Conservation (phyloP, 2,888 invertebrate species). For the Megastigmus dorsalis region DNA sequence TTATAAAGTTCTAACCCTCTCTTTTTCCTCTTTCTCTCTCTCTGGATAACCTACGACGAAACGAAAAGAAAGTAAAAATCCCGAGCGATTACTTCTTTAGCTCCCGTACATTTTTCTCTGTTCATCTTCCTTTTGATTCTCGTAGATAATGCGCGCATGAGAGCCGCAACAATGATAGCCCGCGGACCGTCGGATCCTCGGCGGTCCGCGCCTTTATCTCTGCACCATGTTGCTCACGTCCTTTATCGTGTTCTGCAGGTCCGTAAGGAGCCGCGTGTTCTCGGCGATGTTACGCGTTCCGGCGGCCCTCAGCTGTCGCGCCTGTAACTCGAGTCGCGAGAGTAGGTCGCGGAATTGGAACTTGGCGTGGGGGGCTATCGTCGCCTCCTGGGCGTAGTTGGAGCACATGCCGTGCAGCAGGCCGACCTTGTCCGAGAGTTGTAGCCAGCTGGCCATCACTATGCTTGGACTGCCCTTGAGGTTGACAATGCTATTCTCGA, state of each 20-base stretch:
- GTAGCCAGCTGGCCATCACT: constrained; percentile 84
- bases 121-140: constrained; percentile 40
- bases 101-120: not conserved
- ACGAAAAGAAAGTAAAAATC: constrained; percentile 36
- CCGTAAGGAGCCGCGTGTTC: constrained; percentile 81
- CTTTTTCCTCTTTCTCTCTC: no score
- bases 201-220: constrained; percentile 75
- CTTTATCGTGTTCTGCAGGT: constrained; percentile 83
- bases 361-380: constrained; percentile 89
- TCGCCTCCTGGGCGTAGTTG: constrained; percentile 86
- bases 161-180: not conserved
- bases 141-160: constrained; percentile 10
- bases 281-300: constrained; percentile 83
- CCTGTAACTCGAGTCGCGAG: constrained; percentile 82
- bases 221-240: constrained; percentile 86
- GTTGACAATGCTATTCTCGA: constrained; percentile 81
- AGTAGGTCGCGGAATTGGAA: constrained; percentile 89
- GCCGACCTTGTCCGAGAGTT: constrained; percentile 87
- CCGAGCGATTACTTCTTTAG: constrained; percentile 4
- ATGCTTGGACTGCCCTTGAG: constrained; percentile 76
- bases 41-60: constrained; percentile 20
- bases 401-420: constrained; percentile 88
- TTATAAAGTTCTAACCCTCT: constrained; percentile 40
- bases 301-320: constrained; percentile 81
- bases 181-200: not conserved